Evolutionary conservation across 1,140 invertebrate species (phyloP).

Genomic region (Drosophila serrata): DNA sequence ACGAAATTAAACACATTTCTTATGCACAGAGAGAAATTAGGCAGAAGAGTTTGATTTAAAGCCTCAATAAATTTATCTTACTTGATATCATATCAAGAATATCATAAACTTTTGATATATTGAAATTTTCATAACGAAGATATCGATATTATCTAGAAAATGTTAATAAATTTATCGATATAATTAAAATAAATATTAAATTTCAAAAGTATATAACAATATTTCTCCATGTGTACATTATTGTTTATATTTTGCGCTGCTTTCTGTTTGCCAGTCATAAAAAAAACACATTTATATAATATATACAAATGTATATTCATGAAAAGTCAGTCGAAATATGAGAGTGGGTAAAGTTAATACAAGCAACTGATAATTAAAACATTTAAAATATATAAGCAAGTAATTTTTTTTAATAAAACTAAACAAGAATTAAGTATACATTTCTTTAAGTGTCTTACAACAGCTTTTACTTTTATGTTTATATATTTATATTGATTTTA

Average conservation of each 20-base stretch:
- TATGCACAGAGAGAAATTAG: not conserved
- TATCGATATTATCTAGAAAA: not conserved
- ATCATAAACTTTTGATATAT: not conserved
- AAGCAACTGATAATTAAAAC: not conserved
- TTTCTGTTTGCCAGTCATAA: slow-evolving; percentile 29
- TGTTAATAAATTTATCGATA: not conserved
- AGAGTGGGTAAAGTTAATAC: not conserved
- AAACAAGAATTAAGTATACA: not conserved
- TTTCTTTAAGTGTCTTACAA: not conserved
- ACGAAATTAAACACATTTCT: slow-evolving; percentile 14
- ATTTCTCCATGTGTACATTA: not conserved
- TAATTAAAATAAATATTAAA: too few relatives aligned
- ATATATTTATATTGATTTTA: not conserved
- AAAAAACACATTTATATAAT: slow-evolving; percentile 17
- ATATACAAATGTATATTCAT: slow-evolving; percentile 19
- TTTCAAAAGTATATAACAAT: too few relatives aligned
- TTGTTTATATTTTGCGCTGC: slow-evolving; percentile 14
- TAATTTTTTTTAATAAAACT: not conserved
- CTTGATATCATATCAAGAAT: not conserved
- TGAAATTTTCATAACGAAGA: not conserved
- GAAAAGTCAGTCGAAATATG: not conserved
- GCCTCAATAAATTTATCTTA: not conserved
- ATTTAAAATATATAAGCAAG: not conserved
- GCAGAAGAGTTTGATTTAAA: not conserved
- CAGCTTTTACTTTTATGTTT: not conserved